Conservation (phyloP, 2,888 invertebrate genomes). For the Diarsia mendica region DNA sequence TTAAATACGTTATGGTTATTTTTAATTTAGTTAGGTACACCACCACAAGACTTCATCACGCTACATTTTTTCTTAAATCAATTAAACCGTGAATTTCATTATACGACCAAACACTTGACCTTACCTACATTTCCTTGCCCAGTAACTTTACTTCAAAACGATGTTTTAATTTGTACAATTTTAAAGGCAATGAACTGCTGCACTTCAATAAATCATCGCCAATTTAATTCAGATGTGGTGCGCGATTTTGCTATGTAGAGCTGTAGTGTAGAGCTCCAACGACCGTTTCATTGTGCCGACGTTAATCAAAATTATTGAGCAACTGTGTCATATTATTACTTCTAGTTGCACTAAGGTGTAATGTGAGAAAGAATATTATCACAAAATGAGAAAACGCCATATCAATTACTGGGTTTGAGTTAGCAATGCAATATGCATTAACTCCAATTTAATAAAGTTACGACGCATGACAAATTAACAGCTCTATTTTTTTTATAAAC, state of each 20-base stretch:
- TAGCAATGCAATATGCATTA: constrained; percentile 25
- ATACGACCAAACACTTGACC: constrained; percentile 13
- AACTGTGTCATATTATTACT: constrained; percentile 7
- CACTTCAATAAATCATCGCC: constrained; percentile 30
- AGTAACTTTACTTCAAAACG: constrained; percentile 17
- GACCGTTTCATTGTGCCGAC: constrained; percentile 24
- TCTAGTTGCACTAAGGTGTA: neutral
- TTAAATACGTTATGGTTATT: constrained; percentile 56
- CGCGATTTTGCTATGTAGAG: constrained; percentile 35
- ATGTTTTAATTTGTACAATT: constrained; percentile 6
- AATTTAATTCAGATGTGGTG: constrained; percentile 40
- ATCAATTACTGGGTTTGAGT: constrained; percentile 14
- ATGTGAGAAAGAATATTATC: constrained; percentile 24
- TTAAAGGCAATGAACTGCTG: constrained; percentile 29
- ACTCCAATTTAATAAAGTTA: constrained; percentile 37
- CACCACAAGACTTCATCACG: constrained; percentile 35
- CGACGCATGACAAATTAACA: constrained; percentile 30
- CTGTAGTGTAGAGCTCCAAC: constrained; percentile 44
- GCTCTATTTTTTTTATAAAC: constrained; percentile 11
- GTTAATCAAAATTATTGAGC: constrained; percentile 27
- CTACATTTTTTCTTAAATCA: constrained; percentile 44
- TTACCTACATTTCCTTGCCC: neutral
- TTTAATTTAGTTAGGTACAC: constrained; percentile 20
- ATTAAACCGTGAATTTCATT: constrained; percentile 54
- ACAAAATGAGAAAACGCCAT: constrained; percentile 17